Base-by-base conservation (phyloP, 2,888 invertebrate genomes). In the Papilio gigon region DNA sequence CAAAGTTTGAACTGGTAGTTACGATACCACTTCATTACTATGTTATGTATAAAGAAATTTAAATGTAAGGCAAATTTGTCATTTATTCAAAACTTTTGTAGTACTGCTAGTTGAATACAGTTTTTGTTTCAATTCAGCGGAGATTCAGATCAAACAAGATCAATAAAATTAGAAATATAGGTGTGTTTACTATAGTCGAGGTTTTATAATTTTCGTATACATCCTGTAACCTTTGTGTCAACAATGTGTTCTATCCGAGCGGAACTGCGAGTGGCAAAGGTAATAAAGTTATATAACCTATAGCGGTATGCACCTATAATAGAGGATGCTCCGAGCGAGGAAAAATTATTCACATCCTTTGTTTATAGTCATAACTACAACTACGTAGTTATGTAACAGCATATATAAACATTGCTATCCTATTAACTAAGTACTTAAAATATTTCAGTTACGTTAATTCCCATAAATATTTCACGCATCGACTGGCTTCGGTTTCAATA, bases 321-420 rank as follows among this genome's bases (percentile, higher is more conserved):
- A 50, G 67, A 67, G 67, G 67, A 67, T 67, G 67, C 50, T 37
- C 17, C 37, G 67, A 50, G 60, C 67, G 25, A 35, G 22, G 60
- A 37, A 67, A 67, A 67, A 67, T 66, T 61, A 67, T 67, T 67
- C 67, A 61, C 50, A 67, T 67, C 67, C 67, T 61, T 40, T 53
- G 58, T 42, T 59, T 30, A 58, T 42, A 25, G 37, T 53, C 37
- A 35, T 67, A 40, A 42, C 40, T 42, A 60, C 61, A 27, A 33
- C 42, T 27, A 14, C 20, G 50, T 35, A 25, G 66, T 67, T 67
- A 17, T 60, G 60, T 61, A 50, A 53, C 40, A 25, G 27, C 40
- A 4, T 27, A 40, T 60, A 14, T 37, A 25, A 60, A 60, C 3
- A 37, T 25, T 25, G 22, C 11, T 2, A 40, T 60, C 60, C 25